Conservation (phyloP, 2,888 invertebrate genomes). For the Leucozona laternaria region DNA sequence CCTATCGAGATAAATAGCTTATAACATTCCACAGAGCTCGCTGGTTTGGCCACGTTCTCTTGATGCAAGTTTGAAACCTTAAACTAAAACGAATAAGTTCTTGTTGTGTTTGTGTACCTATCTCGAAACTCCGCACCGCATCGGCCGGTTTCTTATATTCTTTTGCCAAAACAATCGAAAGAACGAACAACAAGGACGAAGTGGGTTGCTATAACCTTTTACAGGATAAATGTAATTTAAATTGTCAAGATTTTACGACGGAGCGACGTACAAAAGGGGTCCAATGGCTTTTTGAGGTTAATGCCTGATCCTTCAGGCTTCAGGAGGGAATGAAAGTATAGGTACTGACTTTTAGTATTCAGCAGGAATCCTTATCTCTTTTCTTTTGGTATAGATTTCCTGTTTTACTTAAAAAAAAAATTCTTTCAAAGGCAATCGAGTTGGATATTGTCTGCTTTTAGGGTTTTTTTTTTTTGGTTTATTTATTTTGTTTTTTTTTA, state of each 20-base stretch:
- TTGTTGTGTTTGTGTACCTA: neutral
- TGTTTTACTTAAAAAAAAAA: conserved; percentile 55
- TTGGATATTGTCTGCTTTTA: neutral
- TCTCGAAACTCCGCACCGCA: neutral
- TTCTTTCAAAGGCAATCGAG: conserved; percentile 29
- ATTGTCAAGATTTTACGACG: conserved; percentile 30
- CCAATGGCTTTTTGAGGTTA: conserved; percentile 55
- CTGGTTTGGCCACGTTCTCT: conserved; percentile 14
- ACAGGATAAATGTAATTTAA: conserved; percentile 59
- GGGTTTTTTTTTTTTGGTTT: conserved; percentile 1
- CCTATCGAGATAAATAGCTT: conserved; percentile 71
- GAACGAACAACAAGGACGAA: conserved; percentile 58
- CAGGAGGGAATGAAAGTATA: conserved; percentile 38
- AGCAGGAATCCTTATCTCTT: conserved; percentile 60
- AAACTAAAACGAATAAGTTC: conserved; percentile 47
- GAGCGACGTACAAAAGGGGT: neutral
- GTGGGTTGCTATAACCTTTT: conserved; percentile 51
- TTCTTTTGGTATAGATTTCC: conserved; percentile 56
- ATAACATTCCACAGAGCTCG: conserved; percentile 65
- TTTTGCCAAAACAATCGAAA: conserved; percentile 54
- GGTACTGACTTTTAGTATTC: conserved; percentile 35
- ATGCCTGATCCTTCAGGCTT: conserved; percentile 63
- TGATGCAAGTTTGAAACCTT: conserved; percentile 25
- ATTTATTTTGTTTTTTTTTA: conserved; percentile 10
- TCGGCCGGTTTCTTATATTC: conserved; percentile 53